Evolutionary conservation across 2,888 invertebrate genomes (phyloP), one percentile per base, ranked within the genome.

Genomic region (Sesia bembeciformis): DNA sequence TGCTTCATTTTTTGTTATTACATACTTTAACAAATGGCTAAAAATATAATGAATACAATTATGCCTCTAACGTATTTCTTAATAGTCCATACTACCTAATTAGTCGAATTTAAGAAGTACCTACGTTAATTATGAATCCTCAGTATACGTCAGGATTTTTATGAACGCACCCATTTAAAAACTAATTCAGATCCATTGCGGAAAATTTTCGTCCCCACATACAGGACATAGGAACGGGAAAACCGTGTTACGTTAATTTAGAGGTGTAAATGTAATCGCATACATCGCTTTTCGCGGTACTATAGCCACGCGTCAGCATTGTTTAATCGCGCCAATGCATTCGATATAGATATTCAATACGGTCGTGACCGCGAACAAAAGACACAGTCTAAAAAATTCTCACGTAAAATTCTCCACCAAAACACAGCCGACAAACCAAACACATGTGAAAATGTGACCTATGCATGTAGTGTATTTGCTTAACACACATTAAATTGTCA

Each of bases 401-500:
- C 52, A 58, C 54, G 53, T 60, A 58, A 53, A 63, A 66, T 62
- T 58, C 54, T 55, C 57, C 56, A 51, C 58, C 60, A 57, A 55
- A 62, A 57, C 40, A 53, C 70, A 72, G 74, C 62, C 55, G 58
- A 56, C 58, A 61, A 72, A 70, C 57, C 64, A 63, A 67, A 69
- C 62, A 63, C 65, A 58, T 60, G 43, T 58, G 60, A 65, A 68
- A 61, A 71, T 73, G 73, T 70, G 58, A 62, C 59, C 67, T 73
- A 56, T 62, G 61, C 62, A 58, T 64, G 66, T 66, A 67, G 70
- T 58, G 62, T 72, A 68, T 83, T 79, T 77, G 74, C 72, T 76
- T 83, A 77, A 70, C 81, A 81, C 70, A 80, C 72, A 78, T 81
- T 74, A 79, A 71, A 78, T 86, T 84, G 85, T 83, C 83, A 84